Base-by-base conservation (phyloP, 2,113 vertebrate genomes). In the Pteronura brasiliensis region DNA sequence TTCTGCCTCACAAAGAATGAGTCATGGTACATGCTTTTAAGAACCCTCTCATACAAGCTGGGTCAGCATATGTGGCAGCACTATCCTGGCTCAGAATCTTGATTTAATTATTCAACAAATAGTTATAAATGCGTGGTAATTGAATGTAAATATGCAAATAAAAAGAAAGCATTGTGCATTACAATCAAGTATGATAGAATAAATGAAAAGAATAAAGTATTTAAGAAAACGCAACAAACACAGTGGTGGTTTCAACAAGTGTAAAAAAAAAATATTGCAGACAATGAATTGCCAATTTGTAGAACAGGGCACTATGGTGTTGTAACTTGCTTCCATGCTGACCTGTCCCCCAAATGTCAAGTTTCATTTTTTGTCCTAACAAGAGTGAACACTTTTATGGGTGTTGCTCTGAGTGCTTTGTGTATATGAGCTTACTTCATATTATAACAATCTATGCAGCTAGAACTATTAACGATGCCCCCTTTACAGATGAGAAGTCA, bases 361-460 rank as follows among this genome's bases (percentile, higher is more conserved):
- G 27, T 27, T 77, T 47, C 7, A 14, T 76, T 44, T 1, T 27
- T 74, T 74, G 25, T 76, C 44, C 72, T 44, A 47, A 71, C 34
- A 57, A 31, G 65, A 71, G 1, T 7, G 8, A 87, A 27, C 21
- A 44, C 17, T 34, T 44, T 13, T 23, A 4, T 15, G 39, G 10
- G 1, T 23, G 49, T 29, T 71, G 7, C 3, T 69, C 52, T 49
- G 23, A 13, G 34, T 77, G 7, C 4, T 83, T n/a, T 77, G 17
- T 11, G 2, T 63, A 14, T 23, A 11, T 59, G 49, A 27, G 74
- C 42, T 42, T 49, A 29, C 23, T 44, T 71, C 31, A n/a, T 20
- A 4, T 5, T 34, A 0, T 13, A 57, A 76, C 31, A n/a, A 29
- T 36, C 7, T 29, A 18, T 31, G 31, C 5, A 7, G 17, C 6